phyloP scores from a whole-genome alignment of 2,888 invertebrate genomes.

The Euplagia quadripunctaria region DNA sequence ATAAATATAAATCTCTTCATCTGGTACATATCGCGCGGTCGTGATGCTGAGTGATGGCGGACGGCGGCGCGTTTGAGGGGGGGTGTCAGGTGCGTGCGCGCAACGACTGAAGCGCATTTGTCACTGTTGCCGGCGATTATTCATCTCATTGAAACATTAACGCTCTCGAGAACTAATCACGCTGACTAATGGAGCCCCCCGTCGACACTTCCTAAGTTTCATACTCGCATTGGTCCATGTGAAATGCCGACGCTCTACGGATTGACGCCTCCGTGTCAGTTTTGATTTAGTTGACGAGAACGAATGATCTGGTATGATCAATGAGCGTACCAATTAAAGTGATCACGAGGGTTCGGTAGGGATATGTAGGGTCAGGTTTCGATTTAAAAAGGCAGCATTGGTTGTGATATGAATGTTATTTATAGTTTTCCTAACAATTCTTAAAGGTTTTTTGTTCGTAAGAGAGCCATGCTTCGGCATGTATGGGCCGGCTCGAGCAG shows the following conservation, averaged over 20 bases:
- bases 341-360: conserved; percentile 36
- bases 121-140: conserved; percentile 85
- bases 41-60: conserved; percentile 77
- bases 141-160: conserved; percentile 87
- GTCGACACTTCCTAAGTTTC: conserved; percentile 85
- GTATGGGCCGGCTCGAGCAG: too few species aligned
- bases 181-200: conserved; percentile 87
- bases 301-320: conserved; percentile 70
- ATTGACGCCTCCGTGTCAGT: conserved; percentile 67
- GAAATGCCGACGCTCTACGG: conserved; percentile 63
- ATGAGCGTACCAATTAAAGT: conserved; percentile 61
- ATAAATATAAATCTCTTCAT: conserved; percentile 86
- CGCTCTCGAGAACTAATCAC: conserved; percentile 84
- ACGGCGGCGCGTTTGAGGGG: conserved; percentile 75
- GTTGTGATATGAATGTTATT: not conserved
- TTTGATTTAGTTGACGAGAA: conserved; percentile 71
- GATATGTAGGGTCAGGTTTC: conserved; percentile 5
- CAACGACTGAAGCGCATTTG: conserved; percentile 80
- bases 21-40: conserved; percentile 73
- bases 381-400: not conserved
- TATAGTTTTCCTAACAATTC: not conserved
- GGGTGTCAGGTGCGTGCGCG: conserved; percentile 83
- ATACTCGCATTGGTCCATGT: conserved; percentile 67
- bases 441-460: not conserved
- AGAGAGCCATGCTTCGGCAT: too few species aligned